phyloP scores from a whole-genome alignment of 2,113 vertebrate genomes.

The Ictalurus furcatus region DNA sequence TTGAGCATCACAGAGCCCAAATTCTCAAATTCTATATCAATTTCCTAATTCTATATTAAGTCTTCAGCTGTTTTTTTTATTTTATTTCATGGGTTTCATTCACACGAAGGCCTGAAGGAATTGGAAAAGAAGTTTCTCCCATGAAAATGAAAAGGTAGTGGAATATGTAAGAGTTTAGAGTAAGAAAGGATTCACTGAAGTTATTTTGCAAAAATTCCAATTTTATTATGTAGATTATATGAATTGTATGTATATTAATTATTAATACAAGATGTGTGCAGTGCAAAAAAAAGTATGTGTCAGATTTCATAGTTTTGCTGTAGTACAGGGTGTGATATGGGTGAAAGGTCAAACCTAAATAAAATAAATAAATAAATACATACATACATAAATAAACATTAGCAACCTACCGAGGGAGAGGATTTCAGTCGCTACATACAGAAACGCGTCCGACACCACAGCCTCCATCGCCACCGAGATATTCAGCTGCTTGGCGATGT shows the following conservation, averaged over 20 bases:
- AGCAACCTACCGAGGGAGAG: constrained; percentile 83
- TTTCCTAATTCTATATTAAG: background rate
- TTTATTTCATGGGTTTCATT: background rate
- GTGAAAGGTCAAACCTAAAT: background rate
- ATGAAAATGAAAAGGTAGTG: background rate
- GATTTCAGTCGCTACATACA: constrained; percentile 88
- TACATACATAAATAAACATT: too few species aligned
- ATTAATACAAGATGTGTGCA: background rate
- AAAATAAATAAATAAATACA: too few species aligned
- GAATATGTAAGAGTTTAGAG: background rate
- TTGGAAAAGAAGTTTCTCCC: background rate
- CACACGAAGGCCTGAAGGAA: background rate
- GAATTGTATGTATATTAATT: background rate
- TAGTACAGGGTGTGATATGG: background rate
- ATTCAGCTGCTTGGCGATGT: constrained; percentile 88
- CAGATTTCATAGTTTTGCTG: background rate
- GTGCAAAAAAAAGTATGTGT: background rate
- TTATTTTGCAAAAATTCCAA: background rate
- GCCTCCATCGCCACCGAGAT: constrained; percentile 85
- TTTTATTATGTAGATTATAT: background rate
- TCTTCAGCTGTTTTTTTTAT: background rate
- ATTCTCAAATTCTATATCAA: background rate
- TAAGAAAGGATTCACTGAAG: background rate
- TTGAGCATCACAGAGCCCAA: background rate
- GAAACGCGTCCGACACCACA: constrained; percentile 88